Percentiles rank a stretch among this genome's conserved stretches.
Evolutionary conservation across 2,113 vertebrate species (phyloP).

Genomic region (Apteryx mantelli): DNA sequence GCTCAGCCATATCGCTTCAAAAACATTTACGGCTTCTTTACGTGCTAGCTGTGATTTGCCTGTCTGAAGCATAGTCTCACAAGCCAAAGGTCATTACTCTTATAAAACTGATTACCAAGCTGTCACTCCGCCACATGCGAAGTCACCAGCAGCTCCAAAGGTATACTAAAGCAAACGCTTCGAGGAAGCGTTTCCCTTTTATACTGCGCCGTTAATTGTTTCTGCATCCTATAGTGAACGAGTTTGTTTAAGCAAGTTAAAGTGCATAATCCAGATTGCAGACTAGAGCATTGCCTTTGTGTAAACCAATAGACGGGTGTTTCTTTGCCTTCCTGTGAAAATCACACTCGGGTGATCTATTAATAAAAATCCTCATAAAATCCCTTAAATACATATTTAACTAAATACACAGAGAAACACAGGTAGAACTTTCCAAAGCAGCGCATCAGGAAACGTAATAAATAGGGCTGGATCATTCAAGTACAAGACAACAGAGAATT

Average conservation of each 20-base stretch:
- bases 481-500: background rate
- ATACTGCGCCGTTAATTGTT: background rate
- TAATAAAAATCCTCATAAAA: background rate
- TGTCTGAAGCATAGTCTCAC: background rate
- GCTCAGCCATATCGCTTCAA: background rate
- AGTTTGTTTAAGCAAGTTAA: background rate
- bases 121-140: background rate
- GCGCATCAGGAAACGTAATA: background rate
- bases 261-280: fast-evolving
- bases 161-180: background rate
- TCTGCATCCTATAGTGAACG: background rate
- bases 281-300: background rate
- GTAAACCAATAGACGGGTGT: background rate
- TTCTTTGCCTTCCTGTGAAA: background rate
- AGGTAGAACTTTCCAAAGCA: background rate
- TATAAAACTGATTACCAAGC: background rate
- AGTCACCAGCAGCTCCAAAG: background rate
- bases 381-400: background rate
- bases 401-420: background rate
- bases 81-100: background rate
- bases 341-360: background rate
- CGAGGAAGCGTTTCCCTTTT: background rate
- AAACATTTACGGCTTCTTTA: background rate
- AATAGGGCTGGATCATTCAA: background rate
- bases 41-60: background rate